These are phyloP conservation scores for Chelmon rostratus DNA, from an alignment of 2,797 vertebrate genomes.

Conservation along the genomic window DNA sequence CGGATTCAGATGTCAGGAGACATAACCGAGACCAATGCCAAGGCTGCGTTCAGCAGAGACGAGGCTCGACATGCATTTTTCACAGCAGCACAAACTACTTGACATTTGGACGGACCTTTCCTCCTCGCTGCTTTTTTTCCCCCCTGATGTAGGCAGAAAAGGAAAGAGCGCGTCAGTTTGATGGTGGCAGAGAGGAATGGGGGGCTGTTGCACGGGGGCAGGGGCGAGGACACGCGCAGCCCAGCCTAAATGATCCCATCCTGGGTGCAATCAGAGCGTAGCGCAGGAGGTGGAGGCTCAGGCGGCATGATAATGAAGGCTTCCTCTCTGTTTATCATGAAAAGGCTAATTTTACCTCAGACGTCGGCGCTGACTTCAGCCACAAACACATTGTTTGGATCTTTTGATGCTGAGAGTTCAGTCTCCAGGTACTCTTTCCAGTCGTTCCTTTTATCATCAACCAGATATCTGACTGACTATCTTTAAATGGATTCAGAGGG, in stretches of 20 bases:
- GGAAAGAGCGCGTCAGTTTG: constrained; percentile 11
- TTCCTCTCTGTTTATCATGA: constrained; percentile 36
- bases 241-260: constrained; percentile 40
- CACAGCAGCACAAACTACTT: constrained; percentile 62
- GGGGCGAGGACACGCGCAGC: constrained; percentile 8
- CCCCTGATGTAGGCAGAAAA: constrained; percentile 9
- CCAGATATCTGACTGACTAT: constrained; percentile 36
- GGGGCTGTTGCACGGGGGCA: constrained; percentile 14
- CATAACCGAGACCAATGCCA: constrained; percentile 47
- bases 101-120: constrained; percentile 69
- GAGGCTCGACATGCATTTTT: constrained; percentile 62
- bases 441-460: constrained; percentile 7
- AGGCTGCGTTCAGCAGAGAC: constrained; percentile 51
- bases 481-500: constrained; percentile 56
- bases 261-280: constrained; percentile 46
- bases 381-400: constrained; percentile 33
- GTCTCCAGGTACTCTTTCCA: constrained; percentile 5
- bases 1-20: constrained; percentile 66
- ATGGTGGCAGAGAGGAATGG: constrained; percentile 14
- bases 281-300: constrained; percentile 28
- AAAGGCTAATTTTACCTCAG: constrained; percentile 47
- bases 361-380: background rate
- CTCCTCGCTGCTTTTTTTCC: background rate
- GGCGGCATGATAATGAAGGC: constrained; percentile 36
- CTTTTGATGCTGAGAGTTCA: constrained; percentile 24